Conservation (phyloP, 2,888 invertebrate genomes). For the Aethes cnicana region DNA sequence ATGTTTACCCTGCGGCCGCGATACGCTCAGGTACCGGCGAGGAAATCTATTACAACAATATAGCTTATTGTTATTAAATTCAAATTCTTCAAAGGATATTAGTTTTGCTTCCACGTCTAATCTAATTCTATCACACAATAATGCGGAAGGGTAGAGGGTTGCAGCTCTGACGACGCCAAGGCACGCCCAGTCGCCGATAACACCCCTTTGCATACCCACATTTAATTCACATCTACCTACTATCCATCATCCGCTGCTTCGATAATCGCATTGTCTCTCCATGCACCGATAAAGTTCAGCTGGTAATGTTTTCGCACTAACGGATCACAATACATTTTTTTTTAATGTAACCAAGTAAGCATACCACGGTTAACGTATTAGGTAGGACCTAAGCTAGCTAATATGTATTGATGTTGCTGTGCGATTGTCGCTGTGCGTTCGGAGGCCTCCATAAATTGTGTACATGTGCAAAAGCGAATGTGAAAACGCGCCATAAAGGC, state of each 20-base stretch:
- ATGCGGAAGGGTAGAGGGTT: slow-evolving; percentile 49
- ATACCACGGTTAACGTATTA: slow-evolving; percentile 44
- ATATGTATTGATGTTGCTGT: slow-evolving; percentile 40
- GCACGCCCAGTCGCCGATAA: slow-evolving; percentile 64
- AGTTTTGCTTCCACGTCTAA: slow-evolving; percentile 46
- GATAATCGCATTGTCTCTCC: slow-evolving; percentile 31
- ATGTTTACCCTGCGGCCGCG: slow-evolving; percentile 75
- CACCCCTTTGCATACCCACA: slow-evolving; percentile 64
- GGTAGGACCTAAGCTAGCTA: too few species aligned
- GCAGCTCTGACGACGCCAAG: slow-evolving; percentile 55
- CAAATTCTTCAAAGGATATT: slow-evolving; percentile 59
- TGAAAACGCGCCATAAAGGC: slow-evolving; percentile 79
- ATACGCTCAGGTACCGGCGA: slow-evolving; percentile 71
- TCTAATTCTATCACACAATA: slow-evolving; percentile 46
- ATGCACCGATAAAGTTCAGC: slow-evolving; percentile 46
- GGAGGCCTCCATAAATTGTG: slow-evolving; percentile 63
- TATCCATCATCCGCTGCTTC: slow-evolving; percentile 43
- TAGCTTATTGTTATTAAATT: slow-evolving; percentile 59
- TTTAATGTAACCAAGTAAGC: slow-evolving; percentile 55
- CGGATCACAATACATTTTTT: slow-evolving; percentile 32
- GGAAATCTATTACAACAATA: slow-evolving; percentile 74
- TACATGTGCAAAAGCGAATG: slow-evolving; percentile 69
- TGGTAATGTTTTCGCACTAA: slow-evolving; percentile 36
- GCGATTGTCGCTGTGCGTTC: slow-evolving; percentile 66
- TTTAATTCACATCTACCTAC: slow-evolving; percentile 75